Base-by-base conservation (phyloP, 1,140 invertebrate genomes). In the Brachionus calyciflorus region DNA sequence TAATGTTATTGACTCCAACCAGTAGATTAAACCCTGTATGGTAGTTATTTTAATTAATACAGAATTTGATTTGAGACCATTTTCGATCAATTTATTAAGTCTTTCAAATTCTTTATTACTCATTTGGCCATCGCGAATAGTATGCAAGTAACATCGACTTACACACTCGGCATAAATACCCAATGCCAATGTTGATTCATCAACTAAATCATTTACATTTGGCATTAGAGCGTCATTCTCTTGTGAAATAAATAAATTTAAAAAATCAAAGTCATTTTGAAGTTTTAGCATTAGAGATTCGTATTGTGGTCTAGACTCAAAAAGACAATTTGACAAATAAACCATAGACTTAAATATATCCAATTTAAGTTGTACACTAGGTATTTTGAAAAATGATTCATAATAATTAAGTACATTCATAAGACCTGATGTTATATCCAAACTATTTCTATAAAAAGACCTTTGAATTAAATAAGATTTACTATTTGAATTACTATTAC, bases 21-120 rank as follows among this genome's bases (percentile, higher is more conserved):
- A 82, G 82, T 91, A 92, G 5, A 92, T 83, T n/a, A 90, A 83
- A 1, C 91, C 91, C 81, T 91, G 88, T 19, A 93, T 82, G 30
- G 89, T 87, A 10, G 89, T 87, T 44, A 91, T 88, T 80, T 89
- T 87, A 14, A 89, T 88, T 1, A 90, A 86, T 10, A 91, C 80
- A 81, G 90, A 89, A 12, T 85, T 87, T 80, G 88, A 89, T 81
- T 89, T 89, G 1, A 91, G 85, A 80, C 88, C 87, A 40, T 82
- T 80, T 30, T 91, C 89, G 14, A 91, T 80, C 7, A 90, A 80
- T 78, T 89, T 89, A 78, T 89, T 87, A 0, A 91, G 84, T 79
- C 87, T 87, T 55, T 91, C 87, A 60, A 73, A 55, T 9, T 73
- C 69, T 73, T 55, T 73, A 37, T 33, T 73, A 3, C 46, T 5